Base-by-base conservation (phyloP, 2,797 vertebrate genomes). In the Labroides dimidiatus region DNA sequence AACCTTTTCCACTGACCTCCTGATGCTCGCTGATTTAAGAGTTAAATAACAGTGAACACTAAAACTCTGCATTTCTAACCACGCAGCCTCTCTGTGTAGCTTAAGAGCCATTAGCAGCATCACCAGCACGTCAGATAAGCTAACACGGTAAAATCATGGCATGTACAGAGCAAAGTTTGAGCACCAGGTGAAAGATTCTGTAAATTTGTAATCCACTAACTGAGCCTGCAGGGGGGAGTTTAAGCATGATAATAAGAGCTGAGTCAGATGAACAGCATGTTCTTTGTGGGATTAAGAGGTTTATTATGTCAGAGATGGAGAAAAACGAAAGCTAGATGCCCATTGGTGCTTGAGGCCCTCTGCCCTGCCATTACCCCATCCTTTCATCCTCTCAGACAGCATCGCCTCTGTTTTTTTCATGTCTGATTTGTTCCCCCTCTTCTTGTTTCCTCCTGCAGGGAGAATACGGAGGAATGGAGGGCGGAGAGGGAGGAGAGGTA, bases 401-500 rank as follows among this genome's bases (percentile, higher is more conserved):
- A 23, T 16, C 15, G 9, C 13, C n/a, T 19, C 33, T 9, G n/a
- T n/a, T 42, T 19, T 71, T 54, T 37, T 20, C 13, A 1, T 19
- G 4, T 69, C 36, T 50, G 4, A 49, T 21, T 27, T 8, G 20
- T n/a, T 56, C 27, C 66, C 14, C 20, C 6, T 67, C 23, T 43
- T 68, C 6, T 30, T 41, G 14, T 75, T 2, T 75, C 36, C 7
- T 41, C 41, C 23, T 44, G 12, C 90, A 95, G 94, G 93, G 88
- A 75, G 93, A 94, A 57, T 95, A 88, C 20, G 94, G 94, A 11
- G 91, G 93, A 48, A 93, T 92, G 93, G 92, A 95, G 81, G 93
- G 93, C 13, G 93, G 92, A 30, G 92, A 94, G 64, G 93, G 94
- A 81, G 94, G 93, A 87, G 91, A 94, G 92, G 94, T 94, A 70